These are phyloP conservation scores for Drosophila kepulauana DNA, from an alignment of 1,140 invertebrate genomes.

Conservation along the genomic window DNA sequence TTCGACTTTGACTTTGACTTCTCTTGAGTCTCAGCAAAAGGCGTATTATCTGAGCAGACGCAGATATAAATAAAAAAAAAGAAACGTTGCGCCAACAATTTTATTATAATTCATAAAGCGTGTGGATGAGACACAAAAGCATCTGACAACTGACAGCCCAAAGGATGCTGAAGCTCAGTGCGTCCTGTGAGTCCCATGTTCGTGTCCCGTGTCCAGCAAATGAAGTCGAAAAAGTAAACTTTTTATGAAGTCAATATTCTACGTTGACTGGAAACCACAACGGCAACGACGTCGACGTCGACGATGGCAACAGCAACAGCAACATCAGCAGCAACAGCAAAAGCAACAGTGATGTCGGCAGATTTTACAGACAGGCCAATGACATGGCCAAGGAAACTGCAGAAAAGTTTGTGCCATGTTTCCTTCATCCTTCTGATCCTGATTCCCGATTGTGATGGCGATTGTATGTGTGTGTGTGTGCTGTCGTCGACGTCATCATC, in stretches of 20 bases:
- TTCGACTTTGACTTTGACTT: slow-evolving; percentile 18
- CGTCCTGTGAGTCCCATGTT: neutral
- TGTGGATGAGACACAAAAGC: slow-evolving; percentile 59
- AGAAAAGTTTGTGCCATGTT: slow-evolving; percentile 67
- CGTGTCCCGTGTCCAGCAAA: slow-evolving; percentile 28
- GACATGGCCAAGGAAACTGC: slow-evolving; percentile 69
- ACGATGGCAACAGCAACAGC: neutral
- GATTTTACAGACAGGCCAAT: slow-evolving; percentile 75
- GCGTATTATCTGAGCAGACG: slow-evolving; percentile 3
- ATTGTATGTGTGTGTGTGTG: neutral
- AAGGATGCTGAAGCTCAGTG: slow-evolving; percentile 6
- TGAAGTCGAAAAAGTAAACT: slow-evolving; percentile 62
- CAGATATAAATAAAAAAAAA: slow-evolving; percentile 3
- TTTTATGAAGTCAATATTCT: slow-evolving; percentile 83
- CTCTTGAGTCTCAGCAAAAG: slow-evolving; percentile 7
- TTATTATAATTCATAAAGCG: slow-evolving; percentile 80
- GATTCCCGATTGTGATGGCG: neutral
- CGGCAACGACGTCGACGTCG: slow-evolving; percentile 4
- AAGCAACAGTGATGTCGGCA: slow-evolving; percentile 32
- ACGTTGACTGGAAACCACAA: slow-evolving; percentile 75
- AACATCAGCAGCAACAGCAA: slow-evolving; percentile 26
- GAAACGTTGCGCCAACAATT: slow-evolving; percentile 36
- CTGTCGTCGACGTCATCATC: neutral
- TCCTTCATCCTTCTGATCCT: slow-evolving; percentile 27
- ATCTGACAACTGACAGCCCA: slow-evolving; percentile 57